Base-by-base conservation (phyloP, 2,797 vertebrate species). In the Lepus oiostolus region DNA sequence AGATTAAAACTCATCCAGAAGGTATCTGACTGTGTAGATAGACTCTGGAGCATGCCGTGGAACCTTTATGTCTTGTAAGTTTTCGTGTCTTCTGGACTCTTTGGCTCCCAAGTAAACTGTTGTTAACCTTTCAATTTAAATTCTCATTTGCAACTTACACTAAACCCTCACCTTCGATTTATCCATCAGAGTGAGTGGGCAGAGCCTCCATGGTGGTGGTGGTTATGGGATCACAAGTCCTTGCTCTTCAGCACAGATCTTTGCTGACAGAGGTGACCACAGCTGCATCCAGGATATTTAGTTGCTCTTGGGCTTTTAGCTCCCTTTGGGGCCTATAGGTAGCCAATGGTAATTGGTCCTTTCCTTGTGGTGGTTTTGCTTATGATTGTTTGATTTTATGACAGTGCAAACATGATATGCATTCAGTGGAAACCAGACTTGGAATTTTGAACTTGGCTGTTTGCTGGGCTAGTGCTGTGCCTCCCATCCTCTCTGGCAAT, bases 1-100 rank as follows among this genome's bases (percentile, higher is more conserved):
- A 91, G 74, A 91, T 96, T 95, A 97, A 94, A 90, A 91, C 62
- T 91, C 88, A 91, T 85, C 95, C 93, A 79, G 67, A 83, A 32
- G 95, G 75, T 28, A 19, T 47, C 75, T 38, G 62, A 88, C 74
- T 68, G 7, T 62, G 88, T 95, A 93, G 96, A 91, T 96, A 96
- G 65, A n/a, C 19, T 16, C 67, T 58, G 22, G 67, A 26, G 71
- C 26, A 0, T 21, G 22, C 84, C 42, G 54, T 96, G 79, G 93
- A 96, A 74, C 90, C 93, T 94, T 42, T 62, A 92, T 94, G 30
- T 58, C 71, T 77, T 32, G 7, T 83, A 62, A 63, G 28, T 90
- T 91, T 93, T 82, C 76, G 71, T 79, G 58, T 62, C 52, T 81
- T 94, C 68, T 83, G 94, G 32, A 1, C 79, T 79, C 42, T 54